Evolutionary conservation across 1,140 invertebrate species (phyloP), one percentile per base, ranked within the genome.

Genomic region (Lasaia peninsularis): DNA sequence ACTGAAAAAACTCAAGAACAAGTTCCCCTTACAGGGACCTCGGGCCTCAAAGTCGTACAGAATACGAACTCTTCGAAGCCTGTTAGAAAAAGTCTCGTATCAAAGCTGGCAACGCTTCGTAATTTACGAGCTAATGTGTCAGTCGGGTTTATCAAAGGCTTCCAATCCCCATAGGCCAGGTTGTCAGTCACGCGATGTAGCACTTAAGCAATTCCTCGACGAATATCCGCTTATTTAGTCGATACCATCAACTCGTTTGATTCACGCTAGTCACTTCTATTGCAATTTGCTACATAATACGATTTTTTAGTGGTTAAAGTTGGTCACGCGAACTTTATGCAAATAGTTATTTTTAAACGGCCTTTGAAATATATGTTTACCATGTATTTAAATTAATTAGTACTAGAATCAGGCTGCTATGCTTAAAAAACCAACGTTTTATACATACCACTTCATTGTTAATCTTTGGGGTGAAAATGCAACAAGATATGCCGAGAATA

Each of bases 231-330:
- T 59, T 71, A 71, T 68, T 68, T 73, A 63, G 54, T 71, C 68
- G 63, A 73, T 73, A 68, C 58, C 51, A 57, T 61, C 65, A 62
- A 66, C 56, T 58, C 60, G 58, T 66, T 71, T 60, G 53, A 62
- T 56, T 63, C 58, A 44, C 52, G 58, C 58, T 33, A 57, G 63
- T 51, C 40, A 40, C 37, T 49, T 58, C 60, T 52, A 54, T 58
- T 50, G 33, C 57, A 52, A 51, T 49, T 62, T 55, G 21, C 58
- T 61, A 49, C 11, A 18, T 48, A 48, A 20, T 40, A 24, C 34
- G 53, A 56, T 63, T 58, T 63, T 48, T 52, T 31, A 31, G 16
- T 50, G 44, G 40, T 54, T 49, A 52, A 24, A 31, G 44, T 52
- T 34, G 18, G 37, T 44, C 37, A 44, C 37, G 37, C 37, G 16